phyloP scores from a whole-genome alignment of 2,113 vertebrate genomes.

The Tetrao urogallus region DNA sequence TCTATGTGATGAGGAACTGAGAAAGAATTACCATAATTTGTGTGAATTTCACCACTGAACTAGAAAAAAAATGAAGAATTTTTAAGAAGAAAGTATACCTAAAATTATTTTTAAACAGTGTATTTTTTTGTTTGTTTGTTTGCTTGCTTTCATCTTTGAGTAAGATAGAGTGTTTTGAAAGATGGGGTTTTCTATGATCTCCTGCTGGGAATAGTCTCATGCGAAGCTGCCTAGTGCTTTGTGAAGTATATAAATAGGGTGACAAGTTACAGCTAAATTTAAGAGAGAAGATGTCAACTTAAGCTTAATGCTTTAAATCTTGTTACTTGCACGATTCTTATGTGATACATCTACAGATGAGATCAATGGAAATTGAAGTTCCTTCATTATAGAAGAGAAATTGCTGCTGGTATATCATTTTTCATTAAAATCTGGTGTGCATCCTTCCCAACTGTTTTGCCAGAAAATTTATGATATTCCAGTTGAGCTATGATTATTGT shows the following conservation, averaged over 20 bases:
- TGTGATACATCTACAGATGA: conserved; percentile 33
- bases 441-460: background rate
- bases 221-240: conserved; percentile 15
- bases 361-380: conserved; percentile 51
- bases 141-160: background rate
- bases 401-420: conserved; percentile 28
- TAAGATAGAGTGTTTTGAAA: background rate
- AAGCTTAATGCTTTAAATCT: conserved; percentile 49
- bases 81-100: background rate
- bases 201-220: background rate
- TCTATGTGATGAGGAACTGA: background rate
- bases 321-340: conserved; percentile 22
- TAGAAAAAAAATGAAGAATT: background rate
- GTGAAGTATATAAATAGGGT: conserved; percentile 36
- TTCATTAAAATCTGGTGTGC: background rate
- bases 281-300: conserved; percentile 41
- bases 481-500: background rate
- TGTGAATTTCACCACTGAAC: background rate
- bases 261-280: conserved; percentile 53
- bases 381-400: conserved; percentile 36
- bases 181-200: background rate
- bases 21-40: background rate
- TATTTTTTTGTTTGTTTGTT: background rate
- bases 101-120: background rate
- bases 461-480: conserved; percentile 15